Base-by-base conservation (phyloP, 2,113 vertebrate genomes). In the Probosciger aterrimus region DNA sequence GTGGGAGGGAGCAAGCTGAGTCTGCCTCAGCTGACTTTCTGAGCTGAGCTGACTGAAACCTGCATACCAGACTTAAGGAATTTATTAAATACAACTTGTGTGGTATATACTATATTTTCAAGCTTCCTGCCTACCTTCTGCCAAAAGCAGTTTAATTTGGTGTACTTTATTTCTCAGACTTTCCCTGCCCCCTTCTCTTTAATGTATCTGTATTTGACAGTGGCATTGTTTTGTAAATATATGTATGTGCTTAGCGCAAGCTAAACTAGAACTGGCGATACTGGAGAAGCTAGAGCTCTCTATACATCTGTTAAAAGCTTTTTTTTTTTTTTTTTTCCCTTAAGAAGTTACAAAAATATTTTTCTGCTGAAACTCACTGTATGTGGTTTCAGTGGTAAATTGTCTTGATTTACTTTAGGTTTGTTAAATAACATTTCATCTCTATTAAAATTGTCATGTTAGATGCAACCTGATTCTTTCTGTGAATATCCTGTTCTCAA, bases 1-100 rank as follows among this genome's bases (percentile, higher is more conserved):
- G 47, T 79, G 52, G 46, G 46, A 94, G 49, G 75, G 93, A 96
- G n/a, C 30, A 86, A 95, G 90, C 37, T 1, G 15, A 85, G 30
- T 49, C 59, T 62, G 37, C 64, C 68, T 94, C 80, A 96, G 86
- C 68, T 92, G 82, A 92, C 3, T 0, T 47, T 90, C 81, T 83
- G 46, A 83, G 37, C 81, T 83, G 46, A 83, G 37, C 74, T 59
- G 50, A 69, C 55, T 88, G 93, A 87, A 89, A 81, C 62, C 60
- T 91, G 77, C 77, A 89, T 65, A 43, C 80, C 93, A 92, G 80
- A 89, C 86, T 88, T 47, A 6, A 71, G 65, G 65, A 82, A 87
- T 94, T 84, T 84, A 89, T 89, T 94, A 91, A 92, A 96, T 82
- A 39, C 81, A 1, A 74, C 89, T 92, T 92, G 78, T 95, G 91